phyloP scores from a whole-genome alignment of 2,797 vertebrate genomes.

The Acanthurus leucopareius region DNA sequence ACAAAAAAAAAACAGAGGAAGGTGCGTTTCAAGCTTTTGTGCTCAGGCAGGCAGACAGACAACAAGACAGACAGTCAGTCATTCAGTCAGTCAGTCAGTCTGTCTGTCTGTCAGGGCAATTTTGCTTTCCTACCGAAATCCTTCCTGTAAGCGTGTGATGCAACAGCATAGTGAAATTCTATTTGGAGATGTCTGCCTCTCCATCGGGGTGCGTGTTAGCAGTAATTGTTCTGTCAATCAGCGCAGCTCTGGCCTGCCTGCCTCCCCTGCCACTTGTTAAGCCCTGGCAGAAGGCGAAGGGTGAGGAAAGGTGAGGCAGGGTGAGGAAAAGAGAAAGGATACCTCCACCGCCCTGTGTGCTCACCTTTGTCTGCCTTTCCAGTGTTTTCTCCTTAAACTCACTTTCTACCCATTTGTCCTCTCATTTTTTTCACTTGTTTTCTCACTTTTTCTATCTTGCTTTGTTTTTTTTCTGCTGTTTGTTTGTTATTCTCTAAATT shows the following conservation, averaged over 20 bases:
- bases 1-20: slow-evolving; percentile 56
- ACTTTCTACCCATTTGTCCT: slow-evolving; percentile 21
- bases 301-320: slow-evolving; percentile 62
- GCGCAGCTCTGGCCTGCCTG: slow-evolving; percentile 69
- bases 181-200: slow-evolving; percentile 88
- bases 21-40: slow-evolving; percentile 68
- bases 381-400: slow-evolving; percentile 11
- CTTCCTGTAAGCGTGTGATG: slow-evolving; percentile 84
- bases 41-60: slow-evolving; percentile 44
- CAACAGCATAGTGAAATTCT: slow-evolving; percentile 87
- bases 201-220: slow-evolving; percentile 83
- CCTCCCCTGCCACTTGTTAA: slow-evolving; percentile 85
- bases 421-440: slow-evolving; percentile 6
- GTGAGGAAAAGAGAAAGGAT: slow-evolving; percentile 46
- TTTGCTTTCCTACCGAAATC: slow-evolving; percentile 81
- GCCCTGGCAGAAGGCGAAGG: slow-evolving; percentile 67
- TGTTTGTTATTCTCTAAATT: background rate
- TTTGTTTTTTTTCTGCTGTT: background rate
- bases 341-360: slow-evolving; percentile 34
- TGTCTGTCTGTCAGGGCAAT: slow-evolving; percentile 62
- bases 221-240: slow-evolving; percentile 93
- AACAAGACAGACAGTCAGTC: slow-evolving; percentile 45
- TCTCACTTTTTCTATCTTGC: background rate
- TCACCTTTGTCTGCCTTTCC: slow-evolving; percentile 47
- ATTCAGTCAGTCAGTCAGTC: slow-evolving; percentile 51